Conservation (phyloP, 2,113 vertebrate species). For the Stictonetta naevosa region DNA sequence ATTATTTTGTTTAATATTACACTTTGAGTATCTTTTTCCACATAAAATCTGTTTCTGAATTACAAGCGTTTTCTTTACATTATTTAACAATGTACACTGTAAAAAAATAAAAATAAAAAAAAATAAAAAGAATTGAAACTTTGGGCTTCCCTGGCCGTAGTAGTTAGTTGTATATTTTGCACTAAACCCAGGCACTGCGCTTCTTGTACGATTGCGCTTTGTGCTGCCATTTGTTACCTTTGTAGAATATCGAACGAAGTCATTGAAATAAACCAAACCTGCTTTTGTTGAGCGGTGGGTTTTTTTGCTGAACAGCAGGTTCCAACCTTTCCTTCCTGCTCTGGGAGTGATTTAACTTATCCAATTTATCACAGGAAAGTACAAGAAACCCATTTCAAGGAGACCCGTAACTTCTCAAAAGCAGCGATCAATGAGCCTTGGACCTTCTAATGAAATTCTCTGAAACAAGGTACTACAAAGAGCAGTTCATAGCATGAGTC, state of each 20-base stretch:
- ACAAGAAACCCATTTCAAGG: neutral
- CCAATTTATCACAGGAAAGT: neutral
- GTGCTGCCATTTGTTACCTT: constrained; percentile 89
- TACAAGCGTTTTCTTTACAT: constrained; percentile 85
- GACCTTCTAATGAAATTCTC: accelerated
- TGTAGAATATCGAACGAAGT: constrained; percentile 88
- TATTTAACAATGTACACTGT: constrained; percentile 93
- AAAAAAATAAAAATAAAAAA: constrained; percentile 74
- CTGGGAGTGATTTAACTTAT: neutral
- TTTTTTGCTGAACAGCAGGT: constrained; percentile 40
- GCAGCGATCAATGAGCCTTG: accelerated
- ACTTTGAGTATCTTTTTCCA: constrained; percentile 84
- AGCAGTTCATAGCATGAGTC: accelerated
- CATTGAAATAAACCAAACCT: constrained; percentile 82
- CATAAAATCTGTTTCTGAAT: constrained; percentile 83
- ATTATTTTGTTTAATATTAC: constrained; percentile 90
- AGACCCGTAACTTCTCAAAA: neutral
- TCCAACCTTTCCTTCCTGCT: neutral
- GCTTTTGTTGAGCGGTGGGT: constrained; percentile 71
- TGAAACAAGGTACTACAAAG: accelerated
- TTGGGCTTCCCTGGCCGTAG: constrained; percentile 81
- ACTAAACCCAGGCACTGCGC: constrained; percentile 87
- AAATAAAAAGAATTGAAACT: constrained; percentile 77
- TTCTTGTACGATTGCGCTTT: constrained; percentile 79
- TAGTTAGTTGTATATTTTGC: constrained; percentile 89